Evolutionary conservation across 2,888 invertebrate genomes (phyloP).

Genomic region (Idaea dimidiata): DNA sequence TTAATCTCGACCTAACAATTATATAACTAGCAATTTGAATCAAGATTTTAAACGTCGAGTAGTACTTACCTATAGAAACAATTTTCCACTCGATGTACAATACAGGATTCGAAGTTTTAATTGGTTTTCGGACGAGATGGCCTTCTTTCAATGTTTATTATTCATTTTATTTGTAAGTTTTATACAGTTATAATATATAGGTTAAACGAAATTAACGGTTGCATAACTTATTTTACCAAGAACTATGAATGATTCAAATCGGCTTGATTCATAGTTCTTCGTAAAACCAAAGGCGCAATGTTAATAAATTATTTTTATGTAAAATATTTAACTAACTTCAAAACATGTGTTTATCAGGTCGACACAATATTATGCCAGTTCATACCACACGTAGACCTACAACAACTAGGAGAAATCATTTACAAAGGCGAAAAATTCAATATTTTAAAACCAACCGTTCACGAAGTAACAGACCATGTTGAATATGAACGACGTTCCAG

Average conservation of each 20-base stretch:
- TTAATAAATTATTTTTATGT: no score
- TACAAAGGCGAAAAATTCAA: conserved; percentile 53
- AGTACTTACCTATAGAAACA: background rate
- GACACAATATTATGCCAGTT: conserved; percentile 13
- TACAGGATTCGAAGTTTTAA: background rate
- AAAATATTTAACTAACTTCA: no score
- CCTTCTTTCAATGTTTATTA: background rate
- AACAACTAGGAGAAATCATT: conserved; percentile 48
- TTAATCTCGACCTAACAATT: background rate
- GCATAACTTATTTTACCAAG: background rate
- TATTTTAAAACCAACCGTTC: conserved; percentile 49
- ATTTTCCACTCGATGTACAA: background rate
- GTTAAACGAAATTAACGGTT: background rate
- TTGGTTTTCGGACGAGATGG: conserved; percentile 1
- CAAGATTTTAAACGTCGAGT: background rate
- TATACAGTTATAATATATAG: background rate
- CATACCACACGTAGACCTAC: conserved; percentile 52
- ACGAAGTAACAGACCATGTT: conserved; percentile 52
- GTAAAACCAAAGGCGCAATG: no score
- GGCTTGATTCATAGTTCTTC: no score
- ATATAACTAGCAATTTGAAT: background rate
- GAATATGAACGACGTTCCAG: conserved; percentile 37
- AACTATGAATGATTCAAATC: no score
- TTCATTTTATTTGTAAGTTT: background rate
- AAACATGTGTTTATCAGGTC: conserved; percentile 29